A percentile compares a stretch with the other conserved stretches of the same genome.
phyloP scores from a whole-genome alignment of 2,113 vertebrate genomes.

The Gallinago media region DNA sequence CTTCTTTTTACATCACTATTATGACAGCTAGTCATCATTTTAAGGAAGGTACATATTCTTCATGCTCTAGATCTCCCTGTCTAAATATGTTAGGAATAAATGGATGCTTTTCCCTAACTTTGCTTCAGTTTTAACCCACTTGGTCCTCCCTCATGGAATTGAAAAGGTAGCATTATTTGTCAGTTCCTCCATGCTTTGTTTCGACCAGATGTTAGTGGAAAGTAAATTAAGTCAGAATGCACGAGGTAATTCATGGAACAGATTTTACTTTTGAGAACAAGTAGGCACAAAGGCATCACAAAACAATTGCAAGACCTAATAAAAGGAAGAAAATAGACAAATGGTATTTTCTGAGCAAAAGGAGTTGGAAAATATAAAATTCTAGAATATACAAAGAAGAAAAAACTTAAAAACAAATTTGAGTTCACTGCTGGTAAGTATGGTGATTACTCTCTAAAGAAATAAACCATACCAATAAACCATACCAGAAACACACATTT shows the following conservation, averaged over 20 bases:
- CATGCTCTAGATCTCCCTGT: conserved; percentile 60
- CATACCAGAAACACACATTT: not conserved
- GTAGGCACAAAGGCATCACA: not conserved
- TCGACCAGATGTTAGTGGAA: not conserved
- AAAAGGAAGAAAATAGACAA: not conserved
- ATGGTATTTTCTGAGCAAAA: not conserved
- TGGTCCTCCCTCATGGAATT: conserved; percentile 9
- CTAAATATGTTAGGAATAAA: conserved; percentile 43
- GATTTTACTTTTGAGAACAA: not conserved
- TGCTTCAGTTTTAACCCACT: not conserved
- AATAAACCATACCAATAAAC: not conserved
- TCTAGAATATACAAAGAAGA: not conserved
- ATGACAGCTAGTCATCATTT: not conserved
- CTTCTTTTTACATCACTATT: not conserved
- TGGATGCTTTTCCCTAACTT: conserved; percentile 28
- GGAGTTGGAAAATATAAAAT: not conserved
- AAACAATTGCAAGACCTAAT: not conserved
- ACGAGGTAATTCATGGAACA: not conserved
- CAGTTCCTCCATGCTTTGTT: not conserved
- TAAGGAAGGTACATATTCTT: conserved; percentile 37
- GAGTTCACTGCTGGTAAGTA: not conserved
- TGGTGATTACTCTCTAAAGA: not conserved
- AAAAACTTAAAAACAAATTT: not conserved
- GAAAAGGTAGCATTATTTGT: not conserved
- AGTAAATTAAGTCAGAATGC: not conserved